phyloP scores from a whole-genome alignment of 2,888 invertebrate species.

The Gastrophysa polygoni region DNA sequence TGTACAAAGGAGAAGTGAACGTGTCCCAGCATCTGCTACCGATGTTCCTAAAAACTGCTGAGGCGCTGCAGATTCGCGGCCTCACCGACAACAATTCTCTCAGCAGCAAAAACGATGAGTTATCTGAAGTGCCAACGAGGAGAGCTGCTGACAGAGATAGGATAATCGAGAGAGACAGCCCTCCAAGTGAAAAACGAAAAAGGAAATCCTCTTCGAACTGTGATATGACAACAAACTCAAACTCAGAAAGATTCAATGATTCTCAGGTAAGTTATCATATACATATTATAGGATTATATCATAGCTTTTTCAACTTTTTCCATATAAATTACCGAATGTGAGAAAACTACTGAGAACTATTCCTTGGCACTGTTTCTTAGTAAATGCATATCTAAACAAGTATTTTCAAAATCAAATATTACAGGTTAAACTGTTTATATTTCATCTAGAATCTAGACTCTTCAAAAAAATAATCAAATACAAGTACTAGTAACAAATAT shows the following conservation, averaged over 20 bases:
- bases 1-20: slow-evolving; percentile 84
- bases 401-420: no score
- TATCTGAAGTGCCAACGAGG: slow-evolving; percentile 48
- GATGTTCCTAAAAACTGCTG: slow-evolving; percentile 90
- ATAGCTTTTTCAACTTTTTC: no score
- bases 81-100: slow-evolving; percentile 82
- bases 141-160: slow-evolving; percentile 54
- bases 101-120: slow-evolving; percentile 58
- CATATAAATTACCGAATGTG: no score
- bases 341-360: no score
- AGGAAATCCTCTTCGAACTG: slow-evolving; percentile 71
- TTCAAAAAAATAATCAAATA: no score
- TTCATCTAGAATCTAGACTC: no score
- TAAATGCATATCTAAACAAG: no score
- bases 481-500: no score
- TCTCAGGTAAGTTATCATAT: slow-evolving; percentile 64
- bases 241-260: slow-evolving; percentile 70
- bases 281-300: no score
- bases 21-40: slow-evolving; percentile 90
- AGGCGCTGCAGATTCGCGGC: slow-evolving; percentile 88
- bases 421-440: no score
- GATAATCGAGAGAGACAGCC: slow-evolving; percentile 53
- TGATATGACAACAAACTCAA: slow-evolving; percentile 67
- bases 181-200: slow-evolving; percentile 65
- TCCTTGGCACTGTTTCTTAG: no score